Evolutionary conservation across 2,113 vertebrate species (phyloP).

Genomic region (Echinops telfairi): DNA sequence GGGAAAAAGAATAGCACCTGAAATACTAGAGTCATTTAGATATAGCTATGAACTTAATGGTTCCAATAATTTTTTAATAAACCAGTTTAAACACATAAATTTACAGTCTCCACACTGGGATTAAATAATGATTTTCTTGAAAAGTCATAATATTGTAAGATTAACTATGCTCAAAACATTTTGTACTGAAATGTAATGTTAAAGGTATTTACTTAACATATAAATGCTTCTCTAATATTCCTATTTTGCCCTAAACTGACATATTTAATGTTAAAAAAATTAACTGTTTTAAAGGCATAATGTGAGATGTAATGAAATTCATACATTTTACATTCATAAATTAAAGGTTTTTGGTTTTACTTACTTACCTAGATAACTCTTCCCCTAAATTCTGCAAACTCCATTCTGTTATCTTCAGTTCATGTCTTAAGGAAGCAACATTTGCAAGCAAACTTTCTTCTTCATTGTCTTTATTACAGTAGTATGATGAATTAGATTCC

Average conservation of each 20-base stretch:
- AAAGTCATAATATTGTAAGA: conserved; percentile 53
- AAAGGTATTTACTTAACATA: not conserved
- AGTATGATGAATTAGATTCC: conserved; percentile 74
- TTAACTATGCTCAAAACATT: conserved; percentile 39
- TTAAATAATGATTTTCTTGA: not conserved
- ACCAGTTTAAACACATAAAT: conserved; percentile 41
- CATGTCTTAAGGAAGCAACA: conserved; percentile 86
- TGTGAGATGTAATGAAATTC: conserved; percentile 42
- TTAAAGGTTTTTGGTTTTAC: conserved; percentile 56
- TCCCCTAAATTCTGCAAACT: conserved; percentile 86
- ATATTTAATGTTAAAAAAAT: conserved; percentile 58
- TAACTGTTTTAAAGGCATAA: conserved; percentile 39
- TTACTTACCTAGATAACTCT: conserved; percentile 86
- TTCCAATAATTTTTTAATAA: conserved; percentile 54
- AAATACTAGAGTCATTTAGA: conserved; percentile 45
- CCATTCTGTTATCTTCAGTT: conserved; percentile 87
- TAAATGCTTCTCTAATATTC: conserved; percentile 26
- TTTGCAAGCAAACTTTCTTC: conserved; percentile 85
- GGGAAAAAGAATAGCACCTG: conserved; percentile 30
- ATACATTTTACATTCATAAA: conserved; percentile 57
- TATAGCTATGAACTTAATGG: conserved; percentile 35
- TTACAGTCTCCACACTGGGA: conserved; percentile 8
- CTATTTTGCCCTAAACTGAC: conserved; percentile 18
- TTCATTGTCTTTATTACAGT: conserved; percentile 73
- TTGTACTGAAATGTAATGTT: conserved; percentile 27